phyloP scores from a whole-genome alignment of 1,140 invertebrate genomes.

The Cherax destructor region DNA sequence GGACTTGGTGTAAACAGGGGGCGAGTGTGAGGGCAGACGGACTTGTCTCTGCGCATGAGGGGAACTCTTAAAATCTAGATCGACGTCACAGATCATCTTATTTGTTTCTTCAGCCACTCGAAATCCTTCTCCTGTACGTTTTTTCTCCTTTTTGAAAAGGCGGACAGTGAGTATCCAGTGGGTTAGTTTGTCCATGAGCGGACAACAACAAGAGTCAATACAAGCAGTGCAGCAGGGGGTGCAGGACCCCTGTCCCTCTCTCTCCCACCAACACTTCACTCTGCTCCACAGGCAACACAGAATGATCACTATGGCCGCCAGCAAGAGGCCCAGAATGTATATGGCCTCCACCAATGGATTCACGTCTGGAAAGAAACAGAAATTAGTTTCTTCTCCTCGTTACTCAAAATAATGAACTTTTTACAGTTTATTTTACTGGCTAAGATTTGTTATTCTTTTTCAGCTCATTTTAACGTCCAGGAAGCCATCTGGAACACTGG shows the following conservation, averaged over 20 bases:
- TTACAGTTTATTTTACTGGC: no score
- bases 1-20: constrained; percentile 4
- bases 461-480: no score
- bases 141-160: neutral
- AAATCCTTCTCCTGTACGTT: neutral
- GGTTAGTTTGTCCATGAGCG: constrained; percentile 27
- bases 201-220: constrained; percentile 48
- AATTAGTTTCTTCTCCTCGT: no score
- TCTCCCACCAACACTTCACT: constrained; percentile 31
- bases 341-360: neutral
- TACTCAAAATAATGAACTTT: no score
- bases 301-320: neutral
- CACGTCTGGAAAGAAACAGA: neutral
- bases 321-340: constrained; percentile 10
- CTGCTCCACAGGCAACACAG: constrained; percentile 32
- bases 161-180: constrained; percentile 26
- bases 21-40: constrained; percentile 12
- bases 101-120: neutral
- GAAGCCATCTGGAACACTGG: no score
- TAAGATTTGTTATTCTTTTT: no score
- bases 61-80: constrained; percentile 43
- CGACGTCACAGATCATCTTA: constrained; percentile 53
- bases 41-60: constrained; percentile 27
- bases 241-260: neutral
- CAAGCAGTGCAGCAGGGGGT: constrained; percentile 29